Evolutionary conservation across 2,888 invertebrate species (phyloP), one percentile per base, ranked within the genome.

Genomic region (Microplitis manilae): DNA sequence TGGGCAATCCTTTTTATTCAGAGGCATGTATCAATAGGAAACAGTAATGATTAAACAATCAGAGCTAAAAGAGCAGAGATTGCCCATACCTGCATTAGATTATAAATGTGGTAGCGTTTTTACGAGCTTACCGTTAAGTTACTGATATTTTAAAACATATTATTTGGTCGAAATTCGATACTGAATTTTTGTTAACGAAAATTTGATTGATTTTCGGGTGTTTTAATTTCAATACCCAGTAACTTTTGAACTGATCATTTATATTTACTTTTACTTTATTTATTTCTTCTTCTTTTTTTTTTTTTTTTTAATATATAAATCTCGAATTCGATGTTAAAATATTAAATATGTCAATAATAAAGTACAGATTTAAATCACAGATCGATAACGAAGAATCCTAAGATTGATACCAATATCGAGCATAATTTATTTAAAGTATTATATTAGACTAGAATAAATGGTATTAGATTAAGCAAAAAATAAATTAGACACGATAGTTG

Each of bases 101-200:
- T 50, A 9, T 9, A 50, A 50, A 50, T 50, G 50, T 50, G 13
- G 50, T 50, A 50, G 50, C 13, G 9, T 50, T 13, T 85, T 88
- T 88, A 89, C 88, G 88, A 87, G 88, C 88, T 87, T 87, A 89
- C 88, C 87, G 88, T 89, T 89, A 89, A 90, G 88, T 89, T 89
- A 89, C 88, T 89, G 89, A 89, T 89, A 89, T 89, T 89, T 89
- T 89, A 89, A 90, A 90, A 90, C 89, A 89, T 88, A 88, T 87
- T 87, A 87, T 83, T 87, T 84, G 79, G 81, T 72, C 76, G 76
- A 69, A 72, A 69, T 76, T 73, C 76, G 78, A 77, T 62, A 17
- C 64, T 62, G 39, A 64, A 73, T 77, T 77, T 77, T 68, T 30
- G 61, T 61, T 68, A 50, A 60, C 50, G 68, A 62, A 38, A 77